Conservation (phyloP, 2,113 vertebrate species). For the Mustela lutreola region DNA sequence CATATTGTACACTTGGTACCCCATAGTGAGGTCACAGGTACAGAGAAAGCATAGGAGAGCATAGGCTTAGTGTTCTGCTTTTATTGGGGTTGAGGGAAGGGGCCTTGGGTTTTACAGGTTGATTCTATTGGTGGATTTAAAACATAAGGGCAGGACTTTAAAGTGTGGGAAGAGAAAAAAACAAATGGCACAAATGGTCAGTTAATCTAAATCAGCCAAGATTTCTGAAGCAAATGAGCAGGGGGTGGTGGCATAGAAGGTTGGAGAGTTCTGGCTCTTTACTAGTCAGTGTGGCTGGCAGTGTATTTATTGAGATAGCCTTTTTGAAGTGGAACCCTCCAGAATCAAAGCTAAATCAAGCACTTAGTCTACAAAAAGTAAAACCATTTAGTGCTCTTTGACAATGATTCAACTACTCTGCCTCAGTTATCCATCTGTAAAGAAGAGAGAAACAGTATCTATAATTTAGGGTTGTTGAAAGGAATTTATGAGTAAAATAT, state of each 20-base stretch:
- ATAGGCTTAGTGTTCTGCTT: not conserved
- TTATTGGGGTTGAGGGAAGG: not conserved
- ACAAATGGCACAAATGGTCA: not conserved
- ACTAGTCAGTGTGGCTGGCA: not conserved
- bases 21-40: not conserved
- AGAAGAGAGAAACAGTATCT: not conserved
- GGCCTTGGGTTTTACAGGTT: not conserved
- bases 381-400: not conserved
- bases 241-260: not conserved
- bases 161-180: not conserved
- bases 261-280: not conserved
- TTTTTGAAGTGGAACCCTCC: not conserved
- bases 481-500: not conserved
- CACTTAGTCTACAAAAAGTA: not conserved
- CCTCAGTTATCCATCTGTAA: not conserved
- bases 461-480: not conserved
- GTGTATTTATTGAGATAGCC: not conserved
- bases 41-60: not conserved
- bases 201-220: not conserved
- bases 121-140: not conserved
- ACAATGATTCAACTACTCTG: not conserved
- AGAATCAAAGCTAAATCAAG: not conserved
- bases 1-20: not conserved
- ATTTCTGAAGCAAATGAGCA: not conserved
- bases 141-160: not conserved